Evolutionary conservation across 92 coral and sea anemone genomes (phyloP).

Genomic region (Plumapathes pennacea): DNA sequence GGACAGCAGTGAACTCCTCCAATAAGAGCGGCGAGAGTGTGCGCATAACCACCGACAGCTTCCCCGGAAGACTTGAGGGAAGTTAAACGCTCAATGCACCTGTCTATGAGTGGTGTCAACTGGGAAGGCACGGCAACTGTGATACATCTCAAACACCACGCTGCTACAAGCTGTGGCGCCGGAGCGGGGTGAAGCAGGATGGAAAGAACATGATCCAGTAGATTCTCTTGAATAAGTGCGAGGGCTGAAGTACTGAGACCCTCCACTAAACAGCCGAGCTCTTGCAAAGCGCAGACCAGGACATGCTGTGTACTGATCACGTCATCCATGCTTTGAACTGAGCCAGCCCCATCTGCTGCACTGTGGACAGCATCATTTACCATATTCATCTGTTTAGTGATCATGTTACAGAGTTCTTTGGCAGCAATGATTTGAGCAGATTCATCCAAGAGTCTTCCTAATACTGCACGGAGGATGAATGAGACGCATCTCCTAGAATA

Average conservation of each 20-base stretch:
- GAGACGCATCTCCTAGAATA: constrained; percentile 95
- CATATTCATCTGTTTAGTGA: constrained; percentile 88
- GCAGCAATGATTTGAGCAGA: constrained; percentile 97
- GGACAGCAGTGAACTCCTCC: constrained; percentile 95
- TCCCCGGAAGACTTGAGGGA: constrained; percentile 84
- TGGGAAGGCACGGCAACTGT: constrained; percentile 90
- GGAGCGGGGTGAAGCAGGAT: constrained; percentile 96
- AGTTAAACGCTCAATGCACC: constrained; percentile 83
- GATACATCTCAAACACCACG: constrained; percentile 92
- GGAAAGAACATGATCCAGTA: constrained; percentile 84
- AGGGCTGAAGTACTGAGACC: constrained; percentile 89
- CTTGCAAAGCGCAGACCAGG: constrained; percentile 93
- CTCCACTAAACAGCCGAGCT: constrained; percentile 87
- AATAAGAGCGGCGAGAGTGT: constrained; percentile 88
- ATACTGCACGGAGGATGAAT: constrained; percentile 82
- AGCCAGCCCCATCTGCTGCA: constrained; percentile 51
- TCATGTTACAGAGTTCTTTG: constrained; percentile 79
- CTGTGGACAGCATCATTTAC: constrained; percentile 69
- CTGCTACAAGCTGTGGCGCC: constrained; percentile 92
- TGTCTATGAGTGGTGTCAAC: constrained; percentile 87
- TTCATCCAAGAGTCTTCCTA: constrained; percentile 92
- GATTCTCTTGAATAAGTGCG: constrained; percentile 78
- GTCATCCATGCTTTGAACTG: constrained; percentile 79
- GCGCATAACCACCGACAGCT: constrained; percentile 95
- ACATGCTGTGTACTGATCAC: constrained; percentile 93